A percentile compares a stretch with the other conserved stretches of the same genome.
Evolutionary conservation across 1,140 invertebrate species (phyloP).

Genomic region (Gerris buenoi): DNA sequence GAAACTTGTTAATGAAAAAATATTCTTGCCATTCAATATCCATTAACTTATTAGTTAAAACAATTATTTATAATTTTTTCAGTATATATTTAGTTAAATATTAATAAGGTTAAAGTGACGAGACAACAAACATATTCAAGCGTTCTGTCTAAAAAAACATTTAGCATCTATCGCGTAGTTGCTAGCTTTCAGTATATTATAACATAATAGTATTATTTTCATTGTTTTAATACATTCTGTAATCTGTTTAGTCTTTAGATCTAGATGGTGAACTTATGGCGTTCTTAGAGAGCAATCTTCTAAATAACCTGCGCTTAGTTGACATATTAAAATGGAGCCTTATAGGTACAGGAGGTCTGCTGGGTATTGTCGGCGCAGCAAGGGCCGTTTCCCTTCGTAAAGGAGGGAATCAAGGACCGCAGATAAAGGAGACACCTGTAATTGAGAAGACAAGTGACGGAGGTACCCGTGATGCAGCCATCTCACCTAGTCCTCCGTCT

Average conservation of each 20-base stretch:
- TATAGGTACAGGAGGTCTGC: slow-evolving; percentile 6
- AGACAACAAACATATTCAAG: too few species aligned
- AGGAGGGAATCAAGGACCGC: neutral
- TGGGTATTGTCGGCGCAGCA: slow-evolving; percentile 6
- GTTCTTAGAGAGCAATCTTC: slow-evolving; percentile 10
- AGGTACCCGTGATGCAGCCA: neutral
- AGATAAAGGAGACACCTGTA: neutral
- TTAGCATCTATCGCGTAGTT: too few species aligned
- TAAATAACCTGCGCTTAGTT: slow-evolving; percentile 10
- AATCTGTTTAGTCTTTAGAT: slow-evolving; percentile 14
- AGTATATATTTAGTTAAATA: too few species aligned
- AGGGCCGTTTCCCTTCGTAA: neutral
- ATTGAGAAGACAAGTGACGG: neutral
- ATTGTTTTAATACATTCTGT: too few species aligned
- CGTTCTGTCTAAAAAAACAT: too few species aligned
- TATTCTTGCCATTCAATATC: too few species aligned
- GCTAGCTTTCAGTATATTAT: too few species aligned
- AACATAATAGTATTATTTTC: too few species aligned
- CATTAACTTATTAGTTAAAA: too few species aligned
- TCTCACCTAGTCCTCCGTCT: neutral
- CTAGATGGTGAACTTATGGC: slow-evolving; percentile 12
- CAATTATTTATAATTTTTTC: too few species aligned
- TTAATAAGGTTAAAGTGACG: too few species aligned
- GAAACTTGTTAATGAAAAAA: too few species aligned
- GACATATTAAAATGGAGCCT: slow-evolving; percentile 14